Percentiles rank a stretch among this genome's conserved stretches.
phyloP scores from a whole-genome alignment of 2,888 invertebrate genomes.

The Calliopum simillimum region DNA sequence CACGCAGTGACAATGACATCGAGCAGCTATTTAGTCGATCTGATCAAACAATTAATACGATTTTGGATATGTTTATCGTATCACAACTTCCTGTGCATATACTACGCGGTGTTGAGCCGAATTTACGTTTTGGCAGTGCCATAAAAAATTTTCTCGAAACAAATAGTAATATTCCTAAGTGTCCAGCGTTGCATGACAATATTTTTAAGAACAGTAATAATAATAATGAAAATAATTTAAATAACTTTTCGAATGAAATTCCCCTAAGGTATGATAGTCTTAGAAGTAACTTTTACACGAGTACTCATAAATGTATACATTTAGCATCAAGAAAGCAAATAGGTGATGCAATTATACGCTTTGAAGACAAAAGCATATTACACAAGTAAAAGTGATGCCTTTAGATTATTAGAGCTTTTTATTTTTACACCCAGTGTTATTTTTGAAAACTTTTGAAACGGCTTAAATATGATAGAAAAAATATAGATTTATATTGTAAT shows the following conservation, averaged over 20 bases:
- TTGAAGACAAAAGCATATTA: constrained; percentile 64
- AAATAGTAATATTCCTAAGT: constrained; percentile 51
- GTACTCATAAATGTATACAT: constrained; percentile 67
- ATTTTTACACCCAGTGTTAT: no score
- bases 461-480: no score
- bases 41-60: constrained; percentile 67
- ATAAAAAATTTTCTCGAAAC: constrained; percentile 59
- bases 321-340: constrained; percentile 69
- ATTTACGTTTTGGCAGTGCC: constrained; percentile 71
- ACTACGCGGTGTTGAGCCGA: constrained; percentile 85
- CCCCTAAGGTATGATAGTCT: constrained; percentile 46
- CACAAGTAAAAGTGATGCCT: constrained; percentile 52
- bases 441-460: no score
- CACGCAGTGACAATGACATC: constrained; percentile 76
- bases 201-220: constrained; percentile 31
- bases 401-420: not conserved
- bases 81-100: constrained; percentile 75
- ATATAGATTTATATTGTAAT: no score
- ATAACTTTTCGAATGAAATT: constrained; percentile 46
- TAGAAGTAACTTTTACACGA: constrained; percentile 40
- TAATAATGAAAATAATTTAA: constrained; percentile 38
- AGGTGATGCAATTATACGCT: constrained; percentile 66
- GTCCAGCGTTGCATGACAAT: constrained; percentile 44
- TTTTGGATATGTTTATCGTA: constrained; percentile 79
- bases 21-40: constrained; percentile 68